phyloP scores from a whole-genome alignment of 1,140 invertebrate genomes.

The Cardiocondyla obscurior region DNA sequence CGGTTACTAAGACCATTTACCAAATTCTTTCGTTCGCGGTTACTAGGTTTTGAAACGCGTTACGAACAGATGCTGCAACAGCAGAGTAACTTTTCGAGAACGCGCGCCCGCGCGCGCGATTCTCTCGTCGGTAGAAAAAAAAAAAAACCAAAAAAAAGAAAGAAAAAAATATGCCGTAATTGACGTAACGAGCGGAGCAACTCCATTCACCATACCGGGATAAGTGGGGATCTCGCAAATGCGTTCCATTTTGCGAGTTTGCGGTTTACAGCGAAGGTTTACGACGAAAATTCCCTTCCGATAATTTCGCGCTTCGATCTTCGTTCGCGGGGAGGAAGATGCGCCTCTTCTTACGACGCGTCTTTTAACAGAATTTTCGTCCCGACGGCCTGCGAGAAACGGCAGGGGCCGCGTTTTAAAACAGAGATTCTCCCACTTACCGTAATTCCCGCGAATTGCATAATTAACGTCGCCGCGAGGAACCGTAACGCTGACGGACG shows the following conservation, averaged over 20 bases:
- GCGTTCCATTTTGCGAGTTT: slow-evolving; percentile 5
- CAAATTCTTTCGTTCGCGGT: slow-evolving; percentile 14
- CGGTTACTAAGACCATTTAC: neutral
- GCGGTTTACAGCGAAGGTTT: slow-evolving; percentile 38
- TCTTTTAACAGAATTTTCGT: slow-evolving; percentile 33
- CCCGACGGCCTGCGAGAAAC: neutral
- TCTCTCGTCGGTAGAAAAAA: too few relatives aligned
- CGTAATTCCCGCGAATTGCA: slow-evolving; percentile 58
- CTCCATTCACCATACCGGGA: slow-evolving; percentile 40
- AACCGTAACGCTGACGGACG: slow-evolving; percentile 48
- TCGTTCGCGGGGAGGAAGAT: neutral
- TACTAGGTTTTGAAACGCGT: neutral
- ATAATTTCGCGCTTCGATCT: slow-evolving; percentile 58
- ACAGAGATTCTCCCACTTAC: slow-evolving; percentile 4
- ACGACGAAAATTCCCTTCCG: neutral
- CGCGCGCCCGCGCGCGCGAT: neutral
- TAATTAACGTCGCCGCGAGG: slow-evolving; percentile 58
- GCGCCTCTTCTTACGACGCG: neutral
- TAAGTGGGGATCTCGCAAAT: slow-evolving; percentile 48
- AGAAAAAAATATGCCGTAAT: slow-evolving; percentile 52
- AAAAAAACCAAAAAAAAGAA: too few relatives aligned
- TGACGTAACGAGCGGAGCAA: slow-evolving; percentile 60
- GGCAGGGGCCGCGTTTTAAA: neutral
- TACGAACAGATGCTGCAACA: neutral
- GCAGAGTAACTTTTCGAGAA: neutral